Evolutionary conservation across 2,888 invertebrate species (phyloP).

Genomic region (Ochropleura leucogaster): DNA sequence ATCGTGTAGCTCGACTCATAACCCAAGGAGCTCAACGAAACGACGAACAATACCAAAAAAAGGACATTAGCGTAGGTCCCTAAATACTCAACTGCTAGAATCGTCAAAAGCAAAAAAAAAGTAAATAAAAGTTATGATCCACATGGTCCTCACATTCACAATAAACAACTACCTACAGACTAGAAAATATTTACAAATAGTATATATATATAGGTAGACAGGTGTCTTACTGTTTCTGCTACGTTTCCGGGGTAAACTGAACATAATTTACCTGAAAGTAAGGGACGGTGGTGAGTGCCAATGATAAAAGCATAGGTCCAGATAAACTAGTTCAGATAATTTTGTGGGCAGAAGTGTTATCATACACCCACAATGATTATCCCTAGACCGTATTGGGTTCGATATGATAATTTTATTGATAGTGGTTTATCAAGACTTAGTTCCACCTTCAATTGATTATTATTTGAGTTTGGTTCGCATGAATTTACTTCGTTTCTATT

Average conservation of each 20-base stretch:
- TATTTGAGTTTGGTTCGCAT: background rate
- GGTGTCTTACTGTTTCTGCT: background rate
- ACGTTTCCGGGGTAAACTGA: slow-evolving; percentile 1
- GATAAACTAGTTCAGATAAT: slow-evolving; percentile 43
- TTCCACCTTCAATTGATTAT: slow-evolving; percentile 12
- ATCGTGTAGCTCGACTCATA: too few species aligned
- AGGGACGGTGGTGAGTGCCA: background rate
- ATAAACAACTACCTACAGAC: too few species aligned
- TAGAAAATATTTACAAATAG: too few species aligned
- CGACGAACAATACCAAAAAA: too few species aligned
- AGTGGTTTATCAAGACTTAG: slow-evolving; percentile 10
- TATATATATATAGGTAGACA: too few species aligned
- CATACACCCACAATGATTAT: slow-evolving; percentile 49
- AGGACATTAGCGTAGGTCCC: too few species aligned
- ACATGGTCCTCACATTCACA: too few species aligned
- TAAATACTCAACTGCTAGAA: too few species aligned
- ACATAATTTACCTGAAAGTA: background rate
- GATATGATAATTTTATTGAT: slow-evolving; percentile 17
- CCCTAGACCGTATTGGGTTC: slow-evolving; percentile 25
- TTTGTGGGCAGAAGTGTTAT: slow-evolving; percentile 50
- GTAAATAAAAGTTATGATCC: too few species aligned
- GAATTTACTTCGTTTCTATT: background rate
- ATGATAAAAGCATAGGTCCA: slow-evolving; percentile 15
- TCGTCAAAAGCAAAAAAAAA: too few species aligned
- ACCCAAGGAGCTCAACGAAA: too few species aligned